phyloP scores from a whole-genome alignment of 2,888 invertebrate genomes.

The Heliconius ismenius region DNA sequence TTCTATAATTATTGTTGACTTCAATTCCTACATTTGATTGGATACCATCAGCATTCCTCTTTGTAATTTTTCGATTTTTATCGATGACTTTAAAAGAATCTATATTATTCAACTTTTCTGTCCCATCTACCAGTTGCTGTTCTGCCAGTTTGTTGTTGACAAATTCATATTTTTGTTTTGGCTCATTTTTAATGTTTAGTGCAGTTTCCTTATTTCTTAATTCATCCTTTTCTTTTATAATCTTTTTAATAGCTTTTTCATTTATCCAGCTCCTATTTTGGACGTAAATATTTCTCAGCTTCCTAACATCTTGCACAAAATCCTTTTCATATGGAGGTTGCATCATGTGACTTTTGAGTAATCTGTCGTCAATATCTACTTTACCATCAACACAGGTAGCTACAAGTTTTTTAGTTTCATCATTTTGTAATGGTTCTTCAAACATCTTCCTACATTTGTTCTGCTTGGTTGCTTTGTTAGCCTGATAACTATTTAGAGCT shows the following conservation, averaged over 20 bases:
- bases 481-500: constrained; percentile 55
- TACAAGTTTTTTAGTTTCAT: constrained; percentile 57
- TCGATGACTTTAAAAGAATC: background rate
- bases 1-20: constrained; percentile 38
- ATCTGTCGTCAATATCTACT: constrained; percentile 48
- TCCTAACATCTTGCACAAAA: constrained; percentile 62
- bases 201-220: constrained; percentile 51
- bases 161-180: constrained; percentile 6
- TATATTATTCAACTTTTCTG: background rate
- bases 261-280: constrained; percentile 74
- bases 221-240: constrained; percentile 55
- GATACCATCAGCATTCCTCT: constrained; percentile 43
- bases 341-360: constrained; percentile 49
- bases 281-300: constrained; percentile 65
- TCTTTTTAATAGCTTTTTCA: constrained; percentile 62
- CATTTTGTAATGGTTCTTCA: constrained; percentile 68
- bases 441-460: constrained; percentile 71
- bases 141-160: background rate
- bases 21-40: constrained; percentile 41
- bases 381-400: constrained; percentile 66
- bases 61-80: constrained; percentile 1
- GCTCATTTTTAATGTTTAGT: constrained; percentile 1
- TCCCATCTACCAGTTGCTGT: background rate
- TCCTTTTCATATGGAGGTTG: constrained; percentile 63
- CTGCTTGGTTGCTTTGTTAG: constrained; percentile 58